These are phyloP conservation scores for Myripristis jacobus DNA, from an alignment of 2,797 vertebrate species.

Conservation along the genomic window DNA sequence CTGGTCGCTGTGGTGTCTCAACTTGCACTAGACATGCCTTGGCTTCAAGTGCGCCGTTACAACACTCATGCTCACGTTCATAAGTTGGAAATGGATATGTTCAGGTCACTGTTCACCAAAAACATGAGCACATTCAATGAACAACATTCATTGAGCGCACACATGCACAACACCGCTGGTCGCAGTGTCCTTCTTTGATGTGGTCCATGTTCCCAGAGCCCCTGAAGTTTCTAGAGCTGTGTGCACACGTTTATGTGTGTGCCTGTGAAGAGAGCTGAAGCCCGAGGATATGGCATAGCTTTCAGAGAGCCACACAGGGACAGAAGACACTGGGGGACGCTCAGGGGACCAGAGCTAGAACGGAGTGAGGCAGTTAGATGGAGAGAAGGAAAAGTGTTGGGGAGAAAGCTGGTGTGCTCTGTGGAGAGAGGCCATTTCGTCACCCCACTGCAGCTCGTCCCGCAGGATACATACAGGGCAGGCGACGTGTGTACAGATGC, in stretches of 20 bases:
- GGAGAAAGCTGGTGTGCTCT: constrained; percentile 24
- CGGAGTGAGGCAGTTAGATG: constrained; percentile 30
- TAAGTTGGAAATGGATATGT: too few species aligned
- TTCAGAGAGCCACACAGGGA: constrained; percentile 36
- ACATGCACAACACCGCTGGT: too few species aligned
- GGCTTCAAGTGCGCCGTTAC: too few species aligned
- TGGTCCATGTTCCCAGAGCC: constrained; percentile 52
- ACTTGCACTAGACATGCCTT: too few species aligned
- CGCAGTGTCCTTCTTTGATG: constrained; percentile 44
- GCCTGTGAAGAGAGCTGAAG: constrained; percentile 43
- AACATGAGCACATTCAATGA: too few species aligned
- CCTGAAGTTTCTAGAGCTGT: constrained; percentile 14
- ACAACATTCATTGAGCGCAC: too few species aligned
- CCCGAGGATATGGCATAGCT: constrained; percentile 52
- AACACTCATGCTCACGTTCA: too few species aligned
- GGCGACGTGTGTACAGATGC: background rate
- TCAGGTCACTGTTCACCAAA: too few species aligned
- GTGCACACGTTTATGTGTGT: constrained; percentile 33
- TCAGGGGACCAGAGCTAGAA: constrained; percentile 36
- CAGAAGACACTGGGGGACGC: constrained; percentile 34
- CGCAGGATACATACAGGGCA: background rate
- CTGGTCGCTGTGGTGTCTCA: too few species aligned
- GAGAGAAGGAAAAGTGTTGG: constrained; percentile 26
- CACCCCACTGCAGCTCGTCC: background rate
- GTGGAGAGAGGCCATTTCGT: constrained; percentile 14